These are phyloP conservation scores for Glaucopsyche alexis DNA, from an alignment of 2,888 invertebrate genomes.

Conservation along the genomic window DNA sequence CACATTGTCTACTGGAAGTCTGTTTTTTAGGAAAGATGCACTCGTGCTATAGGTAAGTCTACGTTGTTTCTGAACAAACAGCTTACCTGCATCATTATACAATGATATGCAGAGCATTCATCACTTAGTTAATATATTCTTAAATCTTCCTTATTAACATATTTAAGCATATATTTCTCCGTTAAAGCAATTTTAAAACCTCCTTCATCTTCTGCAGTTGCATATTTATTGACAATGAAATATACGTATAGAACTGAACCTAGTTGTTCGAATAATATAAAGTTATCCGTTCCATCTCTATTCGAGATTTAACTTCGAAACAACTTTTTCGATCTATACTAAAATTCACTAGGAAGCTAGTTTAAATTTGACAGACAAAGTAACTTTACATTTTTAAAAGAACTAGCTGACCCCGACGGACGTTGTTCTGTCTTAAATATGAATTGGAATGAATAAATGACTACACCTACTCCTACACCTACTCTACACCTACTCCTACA, in stretches of 20 bases:
- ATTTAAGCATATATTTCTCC: too few relatives aligned
- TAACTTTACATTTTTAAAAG: too few relatives aligned
- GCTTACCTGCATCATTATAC: neutral
- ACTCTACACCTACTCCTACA: too few relatives aligned
- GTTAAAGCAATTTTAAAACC: neutral
- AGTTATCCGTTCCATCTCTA: slow-evolving; percentile 8
- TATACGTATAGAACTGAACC: neutral
- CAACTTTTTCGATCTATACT: neutral
- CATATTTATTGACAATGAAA: slow-evolving; percentile 4
- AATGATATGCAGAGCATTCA: neutral
- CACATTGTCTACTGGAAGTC: slow-evolving; percentile 19
- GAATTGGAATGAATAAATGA: too few relatives aligned
- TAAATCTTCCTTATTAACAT: too few relatives aligned
- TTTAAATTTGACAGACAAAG: too few relatives aligned
- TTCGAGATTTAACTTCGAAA: slow-evolving; percentile 2
- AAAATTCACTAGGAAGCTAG: neutral
- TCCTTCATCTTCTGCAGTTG: neutral
- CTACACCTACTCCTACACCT: too few relatives aligned
- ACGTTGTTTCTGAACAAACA: neutral
- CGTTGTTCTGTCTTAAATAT: too few relatives aligned
- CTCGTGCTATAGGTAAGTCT: neutral
- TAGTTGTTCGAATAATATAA: neutral
- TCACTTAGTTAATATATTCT: too few relatives aligned
- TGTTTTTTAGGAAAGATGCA: slow-evolving; percentile 21
- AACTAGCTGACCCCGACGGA: too few relatives aligned